phyloP scores from a whole-genome alignment of 2,888 invertebrate genomes.

The Osmoderma eremita region DNA sequence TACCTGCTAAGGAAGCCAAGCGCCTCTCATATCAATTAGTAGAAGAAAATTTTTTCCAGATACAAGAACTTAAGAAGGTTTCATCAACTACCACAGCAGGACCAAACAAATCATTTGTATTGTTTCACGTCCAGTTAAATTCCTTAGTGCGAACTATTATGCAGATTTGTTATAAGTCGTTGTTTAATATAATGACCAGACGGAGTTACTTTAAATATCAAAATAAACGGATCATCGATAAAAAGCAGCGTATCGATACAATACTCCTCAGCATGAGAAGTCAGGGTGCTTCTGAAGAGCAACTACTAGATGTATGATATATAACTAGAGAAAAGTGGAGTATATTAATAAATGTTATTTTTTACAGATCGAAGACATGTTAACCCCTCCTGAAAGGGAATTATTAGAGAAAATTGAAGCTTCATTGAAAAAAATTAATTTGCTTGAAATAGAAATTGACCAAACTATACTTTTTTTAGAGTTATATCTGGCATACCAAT shows the following conservation, averaged over 20 bases:
- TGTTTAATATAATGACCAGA: constrained; percentile 75
- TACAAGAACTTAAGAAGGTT: constrained; percentile 72
- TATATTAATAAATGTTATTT: constrained; percentile 37
- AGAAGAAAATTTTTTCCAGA: constrained; percentile 79
- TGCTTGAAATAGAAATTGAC: constrained; percentile 83
- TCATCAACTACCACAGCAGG: constrained; percentile 73
- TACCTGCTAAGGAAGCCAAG: constrained; percentile 93
- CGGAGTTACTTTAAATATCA: constrained; percentile 72
- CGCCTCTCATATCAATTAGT: constrained; percentile 85
- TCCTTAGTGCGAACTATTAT: constrained; percentile 76
- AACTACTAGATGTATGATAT: constrained; percentile 78
- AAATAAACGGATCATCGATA: constrained; percentile 85
- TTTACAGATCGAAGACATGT: constrained; percentile 81
- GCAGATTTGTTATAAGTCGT: constrained; percentile 76
- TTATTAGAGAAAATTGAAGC: constrained; percentile 79
- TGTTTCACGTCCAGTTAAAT: constrained; percentile 78
- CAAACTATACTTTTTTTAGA: constrained; percentile 65
- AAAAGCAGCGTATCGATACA: constrained; percentile 85
- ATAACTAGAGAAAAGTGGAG: neutral
- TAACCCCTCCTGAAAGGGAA: constrained; percentile 85
- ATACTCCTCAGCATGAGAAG: constrained; percentile 82
- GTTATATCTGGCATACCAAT: constrained; percentile 37
- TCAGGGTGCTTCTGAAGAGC: constrained; percentile 80
- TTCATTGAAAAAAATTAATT: constrained; percentile 79
- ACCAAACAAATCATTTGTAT: constrained; percentile 82